Base-by-base conservation (phyloP, 2,888 invertebrate genomes). In the Craniophora ligustri region DNA sequence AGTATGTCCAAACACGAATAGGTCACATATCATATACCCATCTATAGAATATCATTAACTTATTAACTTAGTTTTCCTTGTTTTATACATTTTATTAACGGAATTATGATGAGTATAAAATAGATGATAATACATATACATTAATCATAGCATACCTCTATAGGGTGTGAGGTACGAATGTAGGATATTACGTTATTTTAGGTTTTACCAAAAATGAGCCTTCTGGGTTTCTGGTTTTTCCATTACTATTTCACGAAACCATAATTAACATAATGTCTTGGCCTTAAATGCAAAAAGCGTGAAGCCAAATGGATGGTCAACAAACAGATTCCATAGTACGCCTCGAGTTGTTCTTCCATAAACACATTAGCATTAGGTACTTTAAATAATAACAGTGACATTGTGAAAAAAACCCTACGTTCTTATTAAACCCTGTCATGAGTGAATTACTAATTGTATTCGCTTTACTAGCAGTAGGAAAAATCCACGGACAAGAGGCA, bases 201-300 rank as follows among this genome's bases (percentile, higher is more conserved):
- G n/a, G n/a, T n/a, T n/a, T n/a, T n/a, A n/a, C n/a, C n/a, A 16
- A 10, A 35, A 5, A 56, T 44, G 34, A 32, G n/a, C 19, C 19
- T 40, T 19, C n/a, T 16, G 19, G 11, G 26, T 14, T 16, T 41
- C n/a, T n/a, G 42, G 53, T 66, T 70, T 73, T 67, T 31, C 56
- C 44, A 44, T 48, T 23, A 47, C 35, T 41, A 26, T 42, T 45
- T 57, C 47, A 53, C 55, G 45, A 72, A 70, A 69, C 61, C 40
- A 56, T 68, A 55, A 67, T 60, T 66, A 60, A 42, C 47, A 38
- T 57, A 67, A 60, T 48, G 67, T 44, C 77, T 80, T 81, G 79
- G 76, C 85, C 82, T 84, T 87, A 82, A 84, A 73, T 81, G 83
- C 84, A 85, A 87, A 86, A 85, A 84, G 65, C 75, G 78, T 82